Base-by-base conservation (phyloP, 2,888 invertebrate genomes). In the Microchrysa polita region DNA sequence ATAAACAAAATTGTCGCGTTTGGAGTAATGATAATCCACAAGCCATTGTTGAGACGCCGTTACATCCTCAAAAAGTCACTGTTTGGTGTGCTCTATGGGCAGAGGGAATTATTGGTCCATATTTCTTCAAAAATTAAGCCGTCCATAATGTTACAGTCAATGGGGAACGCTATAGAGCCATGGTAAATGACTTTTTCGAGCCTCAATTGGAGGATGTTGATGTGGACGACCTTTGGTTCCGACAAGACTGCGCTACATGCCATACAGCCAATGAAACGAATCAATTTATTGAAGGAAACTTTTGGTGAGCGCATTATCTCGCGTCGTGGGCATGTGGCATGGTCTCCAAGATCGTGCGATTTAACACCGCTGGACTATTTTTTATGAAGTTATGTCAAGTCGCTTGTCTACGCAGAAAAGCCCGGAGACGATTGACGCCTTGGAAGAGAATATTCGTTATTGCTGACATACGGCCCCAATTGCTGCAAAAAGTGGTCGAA, bases 401-500 rank as follows among this genome's bases (percentile, higher is more conserved):
- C 20, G 5, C 57, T 72, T 42, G 60, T 72, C 44, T 72, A 72
- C n/a, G n/a, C n/a, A n/a, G n/a, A n/a, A n/a, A n/a, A n/a, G n/a
- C n/a, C n/a, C n/a, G n/a, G n/a, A n/a, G n/a, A n/a, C n/a, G n/a
- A n/a, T n/a, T n/a, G n/a, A n/a, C n/a, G n/a, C n/a, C n/a, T n/a
- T n/a, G n/a, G n/a, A n/a, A n/a, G n/a, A n/a, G n/a, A n/a, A n/a
- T n/a, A n/a, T n/a, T n/a, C n/a, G n/a, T n/a, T n/a, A n/a, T n/a
- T n/a, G n/a, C n/a, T n/a, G n/a, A n/a, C n/a, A n/a, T n/a, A n/a
- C n/a, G n/a, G n/a, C n/a, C n/a, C n/a, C n/a, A n/a, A n/a, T n/a
- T n/a, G n/a, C n/a, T n/a, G n/a, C n/a, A n/a, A n/a, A n/a, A n/a
- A n/a, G n/a, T n/a, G n/a, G n/a, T n/a, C n/a, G n/a, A n/a, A n/a